Conservation (phyloP, 1,140 invertebrate species). For the Drosophila leontia region DNA sequence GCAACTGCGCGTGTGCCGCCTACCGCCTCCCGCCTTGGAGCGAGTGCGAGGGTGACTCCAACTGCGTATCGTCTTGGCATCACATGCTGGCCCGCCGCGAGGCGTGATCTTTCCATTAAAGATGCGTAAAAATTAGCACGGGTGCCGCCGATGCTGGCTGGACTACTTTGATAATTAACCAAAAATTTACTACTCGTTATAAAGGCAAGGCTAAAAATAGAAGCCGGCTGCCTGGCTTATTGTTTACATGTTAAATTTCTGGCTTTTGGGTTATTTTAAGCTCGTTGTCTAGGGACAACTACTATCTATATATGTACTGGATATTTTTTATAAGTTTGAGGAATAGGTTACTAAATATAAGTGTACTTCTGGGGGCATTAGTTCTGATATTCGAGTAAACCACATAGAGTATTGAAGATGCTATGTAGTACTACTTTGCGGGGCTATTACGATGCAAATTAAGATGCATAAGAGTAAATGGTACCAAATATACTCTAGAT, state of each 20-base stretch:
- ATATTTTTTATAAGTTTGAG: not conserved
- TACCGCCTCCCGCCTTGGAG: not conserved
- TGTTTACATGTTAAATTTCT: slow-evolving; percentile 21
- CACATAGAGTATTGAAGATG: not conserved
- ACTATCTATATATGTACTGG: not conserved
- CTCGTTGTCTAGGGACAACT: not conserved
- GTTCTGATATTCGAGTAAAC: not conserved
- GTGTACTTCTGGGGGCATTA: not conserved
- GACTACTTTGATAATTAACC: slow-evolving; percentile 50
- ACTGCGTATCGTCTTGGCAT: slow-evolving; percentile 27
- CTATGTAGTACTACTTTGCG: not conserved
- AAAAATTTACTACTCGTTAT: slow-evolving; percentile 44
- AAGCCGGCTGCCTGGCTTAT: slow-evolving; percentile 22
- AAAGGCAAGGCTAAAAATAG: slow-evolving; percentile 41
- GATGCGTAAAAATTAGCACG: slow-evolving; percentile 54
- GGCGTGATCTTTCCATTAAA: slow-evolving; percentile 48
- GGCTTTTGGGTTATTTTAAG: slow-evolving; percentile 7
- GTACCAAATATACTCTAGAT: not conserved
- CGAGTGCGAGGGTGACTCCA: slow-evolving; percentile 29
- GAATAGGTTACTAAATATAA: not conserved
- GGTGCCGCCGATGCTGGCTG: slow-evolving; percentile 10
- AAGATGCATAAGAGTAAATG: not conserved
- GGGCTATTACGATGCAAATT: not conserved
- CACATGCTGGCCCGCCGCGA: slow-evolving; percentile 36
- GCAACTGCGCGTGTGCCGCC: slow-evolving; percentile 32